These are phyloP conservation scores for Chloroceryle aenea DNA, from an alignment of 2,113 vertebrate species.

Conservation along the genomic window DNA sequence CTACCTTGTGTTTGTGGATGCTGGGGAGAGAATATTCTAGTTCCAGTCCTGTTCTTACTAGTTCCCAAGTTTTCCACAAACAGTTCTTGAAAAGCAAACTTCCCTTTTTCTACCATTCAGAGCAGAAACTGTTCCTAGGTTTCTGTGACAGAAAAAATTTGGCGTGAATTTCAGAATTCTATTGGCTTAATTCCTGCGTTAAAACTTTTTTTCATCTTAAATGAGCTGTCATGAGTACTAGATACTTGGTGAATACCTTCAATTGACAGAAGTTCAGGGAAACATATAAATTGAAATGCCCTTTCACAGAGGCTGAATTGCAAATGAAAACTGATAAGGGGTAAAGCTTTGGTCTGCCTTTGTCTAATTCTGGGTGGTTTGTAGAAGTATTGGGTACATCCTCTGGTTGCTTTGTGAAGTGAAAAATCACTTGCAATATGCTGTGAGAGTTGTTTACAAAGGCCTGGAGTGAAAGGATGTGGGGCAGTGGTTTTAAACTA, in stretches of 20 bases:
- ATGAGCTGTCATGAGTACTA: background rate
- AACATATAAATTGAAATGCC: background rate
- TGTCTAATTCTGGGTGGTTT: background rate
- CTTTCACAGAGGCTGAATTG: background rate
- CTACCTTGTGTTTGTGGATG: background rate
- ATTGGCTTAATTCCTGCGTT: background rate
- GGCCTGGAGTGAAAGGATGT: too few species aligned
- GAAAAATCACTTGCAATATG: background rate
- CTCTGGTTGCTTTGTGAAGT: background rate
- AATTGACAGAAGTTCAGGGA: background rate
- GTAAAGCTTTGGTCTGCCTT: background rate
- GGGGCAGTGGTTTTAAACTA: too few species aligned
- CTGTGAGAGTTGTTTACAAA: background rate
- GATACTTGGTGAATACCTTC: background rate
- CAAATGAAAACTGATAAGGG: background rate
- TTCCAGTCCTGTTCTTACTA: background rate
- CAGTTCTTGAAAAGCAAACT: background rate
- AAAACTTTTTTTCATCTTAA: background rate
- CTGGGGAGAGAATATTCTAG: background rate
- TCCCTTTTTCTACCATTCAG: background rate
- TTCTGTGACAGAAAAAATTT: background rate
- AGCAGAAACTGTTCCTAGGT: background rate
- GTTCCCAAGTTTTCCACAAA: background rate
- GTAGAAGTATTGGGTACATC: background rate
- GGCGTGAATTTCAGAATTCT: background rate